Conservation (phyloP, 64 coral and sea anemone species). For the Montipora efflorescens region DNA sequence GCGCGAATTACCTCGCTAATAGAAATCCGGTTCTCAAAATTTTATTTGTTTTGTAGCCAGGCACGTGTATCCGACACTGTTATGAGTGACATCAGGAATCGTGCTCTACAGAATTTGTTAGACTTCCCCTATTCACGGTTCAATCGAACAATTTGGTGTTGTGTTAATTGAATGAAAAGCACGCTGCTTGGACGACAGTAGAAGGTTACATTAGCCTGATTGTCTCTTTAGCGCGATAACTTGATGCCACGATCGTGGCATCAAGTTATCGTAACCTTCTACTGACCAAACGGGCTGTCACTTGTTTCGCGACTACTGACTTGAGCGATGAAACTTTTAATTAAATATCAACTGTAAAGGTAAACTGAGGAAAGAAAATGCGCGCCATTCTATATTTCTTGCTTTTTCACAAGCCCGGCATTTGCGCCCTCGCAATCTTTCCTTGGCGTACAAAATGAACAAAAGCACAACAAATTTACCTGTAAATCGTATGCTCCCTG, state of each 20-base stretch:
- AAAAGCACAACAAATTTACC: constrained; percentile 70
- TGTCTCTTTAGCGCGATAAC: constrained; percentile 39
- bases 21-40: constrained; percentile 44
- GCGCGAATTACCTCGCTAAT: constrained; percentile 45
- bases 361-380: neutral
- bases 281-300: constrained; percentile 16
- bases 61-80: constrained; percentile 35
- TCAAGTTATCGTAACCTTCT: constrained; percentile 13
- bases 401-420: neutral
- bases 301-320: neutral
- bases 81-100: neutral
- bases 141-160: neutral
- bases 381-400: neutral
- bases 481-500: constrained; percentile 82
- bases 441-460: constrained; percentile 3
- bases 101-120: neutral
- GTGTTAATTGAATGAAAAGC: constrained; percentile 6
- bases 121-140: neutral
- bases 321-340: neutral
- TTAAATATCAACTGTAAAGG: neutral
- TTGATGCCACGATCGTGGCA: constrained; percentile 12
- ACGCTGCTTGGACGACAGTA: neutral
- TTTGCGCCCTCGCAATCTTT: neutral
- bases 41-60: constrained; percentile 38
- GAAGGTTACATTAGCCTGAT: constrained; percentile 26